These are phyloP conservation scores for Mesembrinibis cayennensis DNA, from an alignment of 2,113 vertebrate genomes.

Conservation along the genomic window DNA sequence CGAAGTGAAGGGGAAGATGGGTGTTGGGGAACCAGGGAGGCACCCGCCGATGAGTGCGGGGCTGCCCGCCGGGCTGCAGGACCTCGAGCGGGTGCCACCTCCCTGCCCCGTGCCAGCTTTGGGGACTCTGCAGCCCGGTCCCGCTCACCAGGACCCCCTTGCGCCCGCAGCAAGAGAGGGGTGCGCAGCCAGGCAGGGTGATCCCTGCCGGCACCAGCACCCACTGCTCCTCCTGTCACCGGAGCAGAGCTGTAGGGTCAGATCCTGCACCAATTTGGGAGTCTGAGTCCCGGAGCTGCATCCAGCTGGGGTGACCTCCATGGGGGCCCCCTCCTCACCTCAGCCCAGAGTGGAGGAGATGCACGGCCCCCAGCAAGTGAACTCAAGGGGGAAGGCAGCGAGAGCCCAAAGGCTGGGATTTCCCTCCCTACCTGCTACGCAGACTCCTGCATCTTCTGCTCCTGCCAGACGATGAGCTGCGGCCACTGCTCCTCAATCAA, in stretches of 20 bases:
- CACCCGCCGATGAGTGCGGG: not conserved
- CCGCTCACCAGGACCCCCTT: accelerated
- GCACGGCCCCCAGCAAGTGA: accelerated
- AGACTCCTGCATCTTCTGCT: constrained; percentile 34
- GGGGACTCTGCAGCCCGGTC: not conserved
- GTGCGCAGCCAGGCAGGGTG: not conserved
- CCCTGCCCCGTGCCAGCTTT: not conserved
- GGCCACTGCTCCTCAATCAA: not conserved
- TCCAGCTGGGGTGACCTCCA: not conserved
- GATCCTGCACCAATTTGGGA: accelerated
- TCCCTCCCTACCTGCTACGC: not conserved
- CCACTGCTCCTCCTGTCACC: not conserved
- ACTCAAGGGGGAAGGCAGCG: not conserved
- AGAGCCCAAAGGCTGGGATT: not conserved
- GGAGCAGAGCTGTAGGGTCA: not conserved
- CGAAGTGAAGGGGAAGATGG: not conserved
- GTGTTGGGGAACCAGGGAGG: not conserved
- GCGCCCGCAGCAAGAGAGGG: not conserved
- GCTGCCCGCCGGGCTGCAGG: not conserved
- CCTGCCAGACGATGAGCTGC: not conserved
- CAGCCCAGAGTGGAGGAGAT: not conserved
- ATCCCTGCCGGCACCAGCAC: not conserved
- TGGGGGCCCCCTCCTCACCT: not conserved
- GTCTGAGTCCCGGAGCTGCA: not conserved
- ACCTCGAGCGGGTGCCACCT: not conserved